Conservation (phyloP, 2,113 vertebrate genomes). For the Labeo rohita region DNA sequence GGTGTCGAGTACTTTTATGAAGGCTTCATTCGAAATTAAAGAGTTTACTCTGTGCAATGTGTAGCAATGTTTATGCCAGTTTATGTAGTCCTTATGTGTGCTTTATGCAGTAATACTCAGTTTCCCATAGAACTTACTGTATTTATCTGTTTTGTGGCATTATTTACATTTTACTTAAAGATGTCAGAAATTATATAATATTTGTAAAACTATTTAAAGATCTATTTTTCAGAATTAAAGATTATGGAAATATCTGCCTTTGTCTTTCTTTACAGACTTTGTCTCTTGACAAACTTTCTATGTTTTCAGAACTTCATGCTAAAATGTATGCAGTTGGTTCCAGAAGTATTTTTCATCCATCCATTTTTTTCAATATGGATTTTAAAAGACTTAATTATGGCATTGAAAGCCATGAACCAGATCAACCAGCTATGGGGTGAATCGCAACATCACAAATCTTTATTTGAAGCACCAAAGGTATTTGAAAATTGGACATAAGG, state of each 20-base stretch:
- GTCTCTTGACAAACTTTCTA: not conserved
- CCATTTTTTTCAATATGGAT: not conserved
- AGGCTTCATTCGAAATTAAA: constrained; percentile 30
- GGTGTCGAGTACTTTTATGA: constrained; percentile 43
- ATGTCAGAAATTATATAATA: constrained; percentile 76
- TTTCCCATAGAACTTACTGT: constrained; percentile 49
- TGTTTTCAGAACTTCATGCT: not conserved
- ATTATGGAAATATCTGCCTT: constrained; percentile 47
- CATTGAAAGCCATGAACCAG: too few relatives aligned
- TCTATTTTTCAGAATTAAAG: constrained; percentile 79
- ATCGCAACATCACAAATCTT: not conserved
- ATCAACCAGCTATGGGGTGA: too few relatives aligned
- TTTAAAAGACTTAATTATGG: not conserved
- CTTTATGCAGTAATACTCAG: constrained; percentile 60
- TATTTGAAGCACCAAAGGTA: not conserved
- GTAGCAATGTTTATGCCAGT: constrained; percentile 46
- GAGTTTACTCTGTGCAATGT: constrained; percentile 36
- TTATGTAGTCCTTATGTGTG: constrained; percentile 52
- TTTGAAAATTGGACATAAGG: not conserved
- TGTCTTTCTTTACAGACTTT: not conserved
- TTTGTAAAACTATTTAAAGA: constrained; percentile 81
- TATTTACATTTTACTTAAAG: constrained; percentile 66
- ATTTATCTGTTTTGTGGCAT: constrained; percentile 63
- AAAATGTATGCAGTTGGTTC: not conserved
- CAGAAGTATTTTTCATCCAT: not conserved